Base-by-base conservation (phyloP, 2,113 vertebrate species). In the Aythya baeri region DNA sequence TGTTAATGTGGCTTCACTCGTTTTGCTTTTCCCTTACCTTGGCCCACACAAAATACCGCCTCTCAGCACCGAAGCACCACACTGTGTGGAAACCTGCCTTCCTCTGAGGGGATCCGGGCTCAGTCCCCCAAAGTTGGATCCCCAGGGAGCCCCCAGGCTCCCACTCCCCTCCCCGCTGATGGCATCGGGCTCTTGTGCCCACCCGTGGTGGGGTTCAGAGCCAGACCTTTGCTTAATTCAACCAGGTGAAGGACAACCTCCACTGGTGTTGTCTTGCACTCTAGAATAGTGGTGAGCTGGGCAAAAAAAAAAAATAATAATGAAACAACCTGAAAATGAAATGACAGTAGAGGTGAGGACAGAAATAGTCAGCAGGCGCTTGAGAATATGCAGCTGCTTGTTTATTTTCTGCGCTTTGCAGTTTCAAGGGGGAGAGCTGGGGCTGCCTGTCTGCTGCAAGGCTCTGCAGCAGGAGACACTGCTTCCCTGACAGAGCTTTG, bases 381-480 rank as follows among this genome's bases (percentile, higher is more conserved):
- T 62, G 55, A 68, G 52, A 86, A 59, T n/a, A 22, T 5, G 29
- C 82, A 83, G 68, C 84, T 88, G 83, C 38, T 43, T 71, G 83
- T 91, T 90, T 82, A 78, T 92, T 73, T 70, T 70, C 93, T 94
- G 75, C 93, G 91, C 93, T 85, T 79, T 90, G 38, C 83, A 61
- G 88, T 93, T 79, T 82, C 58, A 76, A 70, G 31, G 5, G 58
- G 0, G 12, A 92, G 67, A 1, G 0, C 52, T 74, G 83, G 71
- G 91, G 82, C 83, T 89, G 79, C 86, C 71, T 86, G 66, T n/a
- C 83, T 89, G 96, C 86, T 68, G 71, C 5, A 2, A 79, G 54
- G 75, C 85, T 94, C 80, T 73, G 88, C 86, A 59, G 88, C 2
- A 80, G 80, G 77, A 95, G 67, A 86, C 0, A 3, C 80, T 82